A percentile compares a stretch with the other conserved stretches of the same genome.
These are phyloP conservation scores for Tinea semifulvella DNA, from an alignment of 2,888 invertebrate genomes.

Conservation along the genomic window DNA sequence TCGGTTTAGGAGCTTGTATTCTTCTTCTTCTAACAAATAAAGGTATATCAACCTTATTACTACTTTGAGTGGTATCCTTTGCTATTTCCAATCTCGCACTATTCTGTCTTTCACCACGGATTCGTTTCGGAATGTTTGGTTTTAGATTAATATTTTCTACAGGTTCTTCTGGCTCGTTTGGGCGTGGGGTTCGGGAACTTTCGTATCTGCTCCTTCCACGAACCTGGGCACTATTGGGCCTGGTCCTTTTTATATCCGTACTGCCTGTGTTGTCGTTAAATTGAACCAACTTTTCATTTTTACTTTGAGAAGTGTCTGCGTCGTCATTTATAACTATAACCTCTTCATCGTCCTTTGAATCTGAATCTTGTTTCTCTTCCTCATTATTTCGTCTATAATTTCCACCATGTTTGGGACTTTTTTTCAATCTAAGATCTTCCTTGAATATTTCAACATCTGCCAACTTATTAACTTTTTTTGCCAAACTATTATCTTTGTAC, in stretches of 20 bases:
- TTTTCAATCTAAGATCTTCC: slow-evolving; percentile 36
- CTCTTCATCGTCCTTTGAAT: slow-evolving; percentile 24
- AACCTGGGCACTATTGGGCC: neutral
- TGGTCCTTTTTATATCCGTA: neutral
- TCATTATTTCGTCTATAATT: slow-evolving; percentile 40
- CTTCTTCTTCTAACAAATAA: neutral
- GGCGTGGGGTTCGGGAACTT: neutral
- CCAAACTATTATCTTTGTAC: slow-evolving; percentile 51
- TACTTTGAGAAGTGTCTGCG: slow-evolving; percentile 38
- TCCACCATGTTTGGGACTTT: slow-evolving; percentile 53
- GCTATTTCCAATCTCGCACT: neutral
- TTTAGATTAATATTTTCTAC: neutral
- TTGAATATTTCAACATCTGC: slow-evolving; percentile 53
- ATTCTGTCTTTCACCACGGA: neutral
- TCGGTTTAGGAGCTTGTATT: slow-evolving; percentile 1
- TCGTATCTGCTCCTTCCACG: neutral
- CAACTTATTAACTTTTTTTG: slow-evolving; percentile 49
- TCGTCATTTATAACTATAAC: slow-evolving; percentile 20
- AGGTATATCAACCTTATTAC: neutral
- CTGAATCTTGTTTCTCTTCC: slow-evolving; percentile 21
- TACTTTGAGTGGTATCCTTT: neutral
- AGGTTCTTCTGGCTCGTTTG: neutral
- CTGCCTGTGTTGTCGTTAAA: neutral
- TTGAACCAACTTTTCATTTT: slow-evolving; percentile 21
- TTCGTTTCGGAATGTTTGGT: neutral